These are phyloP conservation scores for Delphinapterus leucas DNA, from an alignment of 2,113 vertebrate genomes.

Conservation along the genomic window DNA sequence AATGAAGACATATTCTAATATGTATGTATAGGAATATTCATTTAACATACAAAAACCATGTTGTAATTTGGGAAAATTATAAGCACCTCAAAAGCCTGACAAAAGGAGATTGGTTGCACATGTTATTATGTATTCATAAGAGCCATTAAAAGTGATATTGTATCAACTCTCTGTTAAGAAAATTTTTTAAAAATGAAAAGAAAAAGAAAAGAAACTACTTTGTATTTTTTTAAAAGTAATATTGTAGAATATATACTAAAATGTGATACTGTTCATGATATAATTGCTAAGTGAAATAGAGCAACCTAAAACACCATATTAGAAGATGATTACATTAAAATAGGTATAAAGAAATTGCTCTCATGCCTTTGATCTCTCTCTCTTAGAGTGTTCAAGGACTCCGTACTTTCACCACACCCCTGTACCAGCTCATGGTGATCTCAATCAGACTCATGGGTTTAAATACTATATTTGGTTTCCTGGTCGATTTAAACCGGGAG, in stretches of 20 bases:
- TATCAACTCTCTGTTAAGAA: neutral
- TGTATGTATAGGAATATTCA: neutral
- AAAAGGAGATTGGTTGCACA: neutral
- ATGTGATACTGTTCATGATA: neutral
- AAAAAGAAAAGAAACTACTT: neutral
- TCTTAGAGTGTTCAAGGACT: neutral
- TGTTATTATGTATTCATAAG: neutral
- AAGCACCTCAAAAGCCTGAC: neutral
- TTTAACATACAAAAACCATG: neutral
- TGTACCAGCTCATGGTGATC: neutral
- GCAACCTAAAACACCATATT: neutral
- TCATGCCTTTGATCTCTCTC: neutral
- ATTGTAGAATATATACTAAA: neutral
- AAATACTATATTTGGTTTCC: neutral
- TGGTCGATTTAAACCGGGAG: no score
- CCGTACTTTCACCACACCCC: neutral
- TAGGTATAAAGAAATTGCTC: neutral
- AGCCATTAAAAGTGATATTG: neutral
- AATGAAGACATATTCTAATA: conserved; percentile 5
- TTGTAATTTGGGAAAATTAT: neutral
- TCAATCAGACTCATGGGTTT: neutral
- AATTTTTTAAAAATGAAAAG: neutral
- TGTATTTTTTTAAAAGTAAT: neutral
- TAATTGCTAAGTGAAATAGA: neutral
- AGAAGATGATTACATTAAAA: neutral